Conservation (phyloP, 2,888 invertebrate species). For the Troides aeacus region DNA sequence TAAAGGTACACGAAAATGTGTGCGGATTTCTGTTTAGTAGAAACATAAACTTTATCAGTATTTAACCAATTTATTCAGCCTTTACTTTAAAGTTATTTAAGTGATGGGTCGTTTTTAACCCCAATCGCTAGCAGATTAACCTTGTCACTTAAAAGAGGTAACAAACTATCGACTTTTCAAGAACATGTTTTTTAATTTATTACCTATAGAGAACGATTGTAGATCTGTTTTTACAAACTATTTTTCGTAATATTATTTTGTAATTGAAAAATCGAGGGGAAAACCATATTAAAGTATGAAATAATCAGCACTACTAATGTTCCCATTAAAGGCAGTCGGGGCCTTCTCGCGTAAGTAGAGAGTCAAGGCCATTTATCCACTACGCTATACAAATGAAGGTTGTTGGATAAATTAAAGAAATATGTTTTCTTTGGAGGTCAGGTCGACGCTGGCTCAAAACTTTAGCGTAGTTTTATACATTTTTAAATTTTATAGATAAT, state of each 20-base stretch:
- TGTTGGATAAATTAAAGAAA: too few species aligned
- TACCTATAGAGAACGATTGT: neutral
- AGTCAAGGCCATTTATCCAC: too few species aligned
- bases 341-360: too few species aligned
- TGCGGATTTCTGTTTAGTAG: too few species aligned
- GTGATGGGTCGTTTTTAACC: neutral
- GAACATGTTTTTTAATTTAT: neutral
- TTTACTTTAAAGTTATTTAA: neutral
- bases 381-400: too few species aligned
- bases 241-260: neutral
- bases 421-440: neutral
- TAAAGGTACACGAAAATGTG: too few species aligned
- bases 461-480: slow-evolving; percentile 30
- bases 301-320: too few species aligned
- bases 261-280: neutral
- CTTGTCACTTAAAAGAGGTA: neutral
- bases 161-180: neutral
- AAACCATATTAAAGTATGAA: neutral
- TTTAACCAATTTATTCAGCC: neutral
- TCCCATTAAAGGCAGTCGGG: too few species aligned
- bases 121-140: neutral
- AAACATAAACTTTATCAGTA: neutral
- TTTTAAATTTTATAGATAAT: slow-evolving; percentile 31
- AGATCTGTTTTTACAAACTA: neutral
- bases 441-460: slow-evolving; percentile 30